phyloP scores from a whole-genome alignment of 2,113 vertebrate genomes.

The Mastomys coucha region DNA sequence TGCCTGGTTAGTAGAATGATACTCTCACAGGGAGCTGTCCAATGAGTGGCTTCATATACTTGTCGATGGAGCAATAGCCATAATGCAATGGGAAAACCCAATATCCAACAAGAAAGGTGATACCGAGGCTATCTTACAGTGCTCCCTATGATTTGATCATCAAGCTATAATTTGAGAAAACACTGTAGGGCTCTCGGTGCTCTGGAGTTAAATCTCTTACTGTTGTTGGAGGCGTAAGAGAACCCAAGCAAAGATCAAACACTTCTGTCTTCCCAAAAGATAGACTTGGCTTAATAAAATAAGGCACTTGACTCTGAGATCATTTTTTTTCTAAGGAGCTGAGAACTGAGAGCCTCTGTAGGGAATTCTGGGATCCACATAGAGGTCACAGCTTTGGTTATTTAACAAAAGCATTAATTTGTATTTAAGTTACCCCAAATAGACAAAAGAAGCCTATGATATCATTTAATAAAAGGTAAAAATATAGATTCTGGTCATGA shows the following conservation, averaged over 20 bases:
- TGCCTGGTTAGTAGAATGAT: not conserved
- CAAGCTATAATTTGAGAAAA: not conserved
- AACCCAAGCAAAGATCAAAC: not conserved
- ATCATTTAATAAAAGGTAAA: not conserved
- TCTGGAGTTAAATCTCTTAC: not conserved
- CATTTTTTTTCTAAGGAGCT: not conserved
- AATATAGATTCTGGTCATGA: not conserved
- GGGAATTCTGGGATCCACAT: not conserved
- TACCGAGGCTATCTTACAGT: not conserved
- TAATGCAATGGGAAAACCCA: not conserved
- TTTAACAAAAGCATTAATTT: not conserved
- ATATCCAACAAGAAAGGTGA: fast-evolving
- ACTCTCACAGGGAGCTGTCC: not conserved
- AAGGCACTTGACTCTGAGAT: not conserved
- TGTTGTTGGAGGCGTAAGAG: not conserved
- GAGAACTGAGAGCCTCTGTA: not conserved
- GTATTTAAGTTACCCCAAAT: not conserved
- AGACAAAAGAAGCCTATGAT: not conserved
- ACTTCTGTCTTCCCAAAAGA: not conserved
- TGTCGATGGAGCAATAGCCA: not conserved
- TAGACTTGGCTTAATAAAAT: not conserved
- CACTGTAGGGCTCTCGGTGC: not conserved
- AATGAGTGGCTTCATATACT: not conserved
- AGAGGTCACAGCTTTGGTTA: not conserved
- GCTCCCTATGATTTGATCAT: not conserved